Base-by-base conservation (phyloP, 1,140 invertebrate species). In the Brevipalpus yothersi region DNA sequence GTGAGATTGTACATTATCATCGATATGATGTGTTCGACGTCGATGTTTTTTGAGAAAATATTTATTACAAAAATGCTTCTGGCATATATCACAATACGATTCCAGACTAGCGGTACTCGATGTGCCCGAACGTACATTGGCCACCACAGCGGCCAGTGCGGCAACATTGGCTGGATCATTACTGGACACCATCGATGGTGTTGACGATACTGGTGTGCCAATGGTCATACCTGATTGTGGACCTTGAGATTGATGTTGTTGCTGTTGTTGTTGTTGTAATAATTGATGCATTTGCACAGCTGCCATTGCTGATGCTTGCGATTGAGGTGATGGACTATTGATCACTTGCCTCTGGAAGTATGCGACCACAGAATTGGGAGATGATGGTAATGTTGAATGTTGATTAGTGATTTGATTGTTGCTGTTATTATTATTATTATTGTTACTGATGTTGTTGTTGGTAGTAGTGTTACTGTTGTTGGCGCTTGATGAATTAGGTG, bases 321-420 rank as follows among this genome's bases (percentile, higher is more conserved):
- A 73, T 99, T 94, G 0, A 91, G 96, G 69, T 94, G 91, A 82
- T 98, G 89, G 70, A 98, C 98, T 68, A 98, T 98, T 72, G 98
- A 97, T 74, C 2, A 31, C 31, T 31, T n/a, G n/a, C n/a, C 15
- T 21, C 15, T 49, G 47, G 47, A 49, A 49, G 19, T 49, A 31
- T 31, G 31, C 5, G 31, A 58, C 91, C 87, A 11, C 87, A 86
- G 67, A 91, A 87, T 66, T 91, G 91, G 70, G 91, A 91, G 3
- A 86, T 87, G n/a, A 69, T 73, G 70, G 90, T 93, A 69, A 95
- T 53, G 47, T 15, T 4, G 19, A n/a, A 49, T 31, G 31, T 31
- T 31, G 31, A 31, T 31, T 47, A 19, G 21, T 10, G 53, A 15
- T 11, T 40, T 40, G 23, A 55, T 39, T 55, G 53, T 31, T 4